Base-by-base conservation (phyloP, 2,113 vertebrate genomes). In the Corydoras sp. region DNA sequence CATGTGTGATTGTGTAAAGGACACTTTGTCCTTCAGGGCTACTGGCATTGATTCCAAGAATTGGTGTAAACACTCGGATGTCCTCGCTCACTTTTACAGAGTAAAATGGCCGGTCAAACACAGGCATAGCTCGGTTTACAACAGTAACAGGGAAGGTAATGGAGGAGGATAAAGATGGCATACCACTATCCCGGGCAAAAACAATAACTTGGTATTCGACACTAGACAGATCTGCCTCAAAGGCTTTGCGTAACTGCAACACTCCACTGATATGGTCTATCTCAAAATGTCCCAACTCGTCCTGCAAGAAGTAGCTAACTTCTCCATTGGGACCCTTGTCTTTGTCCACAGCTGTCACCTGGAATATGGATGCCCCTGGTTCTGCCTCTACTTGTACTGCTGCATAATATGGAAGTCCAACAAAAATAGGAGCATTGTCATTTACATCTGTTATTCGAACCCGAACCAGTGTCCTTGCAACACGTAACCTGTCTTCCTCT, bases 101-200 rank as follows among this genome's bases (percentile, higher is more conserved):
- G 71, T 98, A 98, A 85, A 99, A 99, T 0, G 95, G 90, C 69
- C 93, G 96, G 83, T 96, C 94, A 82, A 99, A 99, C 31, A 98
- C 92, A 29, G 97, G 97, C 96, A 98, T 99, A 0, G 96, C 96
- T 88, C 95, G 95, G 86, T 99, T 99, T 75, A 98, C 96, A 5
- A 99, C 93, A 18, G 94, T 96, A 71, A 99, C 93, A 5, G 95
- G 92, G 72, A 99, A 94, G 69, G 95, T 93, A 67, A 92, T 85
- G 0, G 61, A 91, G 0, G 94, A 89, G 29, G 92, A 95, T 15
- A 98, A 79, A 0, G 94, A 86, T 9, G 93, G 93, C 74, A 88
- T 86, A 15, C 97, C 97, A 3, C 93, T 89, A 72, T 99, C 97
- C 85, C 85, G 93, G 66, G 95, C 95, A 51, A 93, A 88, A 76